Base-by-base conservation (phyloP, 2,888 invertebrate species). In the Nasonia oneida region DNA sequence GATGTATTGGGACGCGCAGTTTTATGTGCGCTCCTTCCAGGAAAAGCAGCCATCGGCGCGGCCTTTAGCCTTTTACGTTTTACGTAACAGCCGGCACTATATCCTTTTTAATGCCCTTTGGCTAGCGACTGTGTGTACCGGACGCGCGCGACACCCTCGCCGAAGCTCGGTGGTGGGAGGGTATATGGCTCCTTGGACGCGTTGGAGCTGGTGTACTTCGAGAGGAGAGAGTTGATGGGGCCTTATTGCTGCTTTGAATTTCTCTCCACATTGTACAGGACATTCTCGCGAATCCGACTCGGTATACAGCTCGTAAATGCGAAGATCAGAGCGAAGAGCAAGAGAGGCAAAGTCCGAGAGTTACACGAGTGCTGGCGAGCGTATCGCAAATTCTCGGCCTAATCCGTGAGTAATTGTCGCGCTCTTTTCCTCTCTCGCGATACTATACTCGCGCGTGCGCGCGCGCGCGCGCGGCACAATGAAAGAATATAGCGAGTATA, bases 391-490 rank as follows among this genome's bases (percentile, higher is more conserved):
- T 93, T 92, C 92, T 90, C 87, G 88, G 90, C 91, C 91, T 93
- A 93, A 93, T 93, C 92, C 92, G 90, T 92, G 91, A 92, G 92
- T 92, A 92, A 93, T 93, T 92, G 93, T 92, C 89, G 91, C 85
- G 53, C 29, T 29, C 29, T 29, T 29, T 23, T 23, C 23, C 84
- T 5, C 23, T 61, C 23, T n/a, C 57, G 53, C 18, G 47, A 15
- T 23, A 23, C 23, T 23, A 23, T 23, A 23, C 23, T 23, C 23
- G 23, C 23, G 23, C 23, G 23, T 23, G 23, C 23, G 23, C 23
- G 23, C 23, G 23, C 23, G 23, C 23, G 23, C 29, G 61, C 73
- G 47, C 73, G 53, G 3, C 88, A 91, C 90, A 90, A 81, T 86
- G 33, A 92, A 91, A 88, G 88, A 70, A 39, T 29, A 29, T 39